Evolutionary conservation across 1,140 invertebrate species (phyloP).

Genomic region (Drosophila insularis): DNA sequence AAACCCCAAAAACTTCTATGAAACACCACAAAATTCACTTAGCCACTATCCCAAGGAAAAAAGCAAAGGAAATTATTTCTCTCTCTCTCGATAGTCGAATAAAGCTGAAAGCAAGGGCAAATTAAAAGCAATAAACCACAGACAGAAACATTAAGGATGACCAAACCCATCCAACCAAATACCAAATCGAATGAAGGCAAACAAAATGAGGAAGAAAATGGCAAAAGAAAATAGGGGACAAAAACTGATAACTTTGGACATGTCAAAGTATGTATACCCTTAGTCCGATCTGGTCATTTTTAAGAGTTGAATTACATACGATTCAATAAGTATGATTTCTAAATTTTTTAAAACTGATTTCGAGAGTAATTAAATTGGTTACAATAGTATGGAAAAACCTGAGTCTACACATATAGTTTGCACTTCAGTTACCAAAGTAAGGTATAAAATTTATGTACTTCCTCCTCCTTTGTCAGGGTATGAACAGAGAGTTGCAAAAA

Average conservation of each 20-base stretch:
- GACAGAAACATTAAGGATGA: conserved; percentile 48
- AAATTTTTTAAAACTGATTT: too few relatives aligned
- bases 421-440: too few relatives aligned
- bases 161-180: conserved; percentile 26
- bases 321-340: too few relatives aligned
- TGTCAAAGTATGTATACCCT: background rate
- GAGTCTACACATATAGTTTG: too few relatives aligned
- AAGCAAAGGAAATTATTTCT: conserved; percentile 7
- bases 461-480: background rate
- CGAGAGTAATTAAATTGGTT: too few relatives aligned
- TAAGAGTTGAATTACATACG: background rate
- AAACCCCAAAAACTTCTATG: background rate
- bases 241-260: background rate
- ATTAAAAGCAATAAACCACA: conserved; percentile 77
- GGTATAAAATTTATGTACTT: background rate
- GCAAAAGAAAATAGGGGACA: conserved; percentile 9
- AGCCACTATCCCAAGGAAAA: conserved; percentile 9
- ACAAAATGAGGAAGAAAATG: conserved; percentile 32
- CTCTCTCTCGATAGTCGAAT: background rate
- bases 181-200: conserved; percentile 54
- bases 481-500: background rate
- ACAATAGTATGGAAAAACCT: too few relatives aligned
- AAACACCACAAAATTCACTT: background rate
- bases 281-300: too few relatives aligned
- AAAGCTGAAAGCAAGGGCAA: conserved; percentile 45